Evolutionary conservation across 2,888 invertebrate species (phyloP).

Genomic region (Plagodis pulveraria): DNA sequence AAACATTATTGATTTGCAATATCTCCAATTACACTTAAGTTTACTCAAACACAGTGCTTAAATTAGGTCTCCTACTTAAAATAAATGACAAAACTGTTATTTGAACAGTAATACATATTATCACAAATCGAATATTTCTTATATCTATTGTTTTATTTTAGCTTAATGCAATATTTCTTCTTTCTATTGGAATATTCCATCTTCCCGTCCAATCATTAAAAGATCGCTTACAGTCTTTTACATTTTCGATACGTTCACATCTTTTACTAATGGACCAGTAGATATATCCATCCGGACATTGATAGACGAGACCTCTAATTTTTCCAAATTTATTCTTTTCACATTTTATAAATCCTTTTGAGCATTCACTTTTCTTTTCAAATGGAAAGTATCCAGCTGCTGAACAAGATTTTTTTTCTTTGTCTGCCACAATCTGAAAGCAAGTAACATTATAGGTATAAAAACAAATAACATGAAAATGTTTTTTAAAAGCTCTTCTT

Average conservation of each 20-base stretch:
- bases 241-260: slow-evolving; percentile 87
- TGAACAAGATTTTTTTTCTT: slow-evolving; percentile 85
- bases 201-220: slow-evolving; percentile 71
- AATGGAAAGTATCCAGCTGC: slow-evolving; percentile 88
- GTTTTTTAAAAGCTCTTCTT: no score
- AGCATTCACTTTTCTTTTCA: slow-evolving; percentile 87
- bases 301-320: slow-evolving; percentile 89
- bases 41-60: not conserved
- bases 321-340: slow-evolving; percentile 73
- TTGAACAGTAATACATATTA: slow-evolving; percentile 33
- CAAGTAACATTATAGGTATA: not conserved
- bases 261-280: slow-evolving; percentile 92
- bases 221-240: slow-evolving; percentile 85
- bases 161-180: slow-evolving; percentile 72
- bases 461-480: no score
- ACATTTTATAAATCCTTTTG: slow-evolving; percentile 90
- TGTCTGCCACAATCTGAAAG: slow-evolving; percentile 86
- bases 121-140: slow-evolving; percentile 40
- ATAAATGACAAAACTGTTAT: slow-evolving; percentile 31
- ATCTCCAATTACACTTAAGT: not conserved
- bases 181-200: slow-evolving; percentile 85
- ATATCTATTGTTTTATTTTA: slow-evolving; percentile 35
- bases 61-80: not conserved
- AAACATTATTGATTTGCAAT: not conserved
- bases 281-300: slow-evolving; percentile 90